Percentiles rank a stretch among this genome's conserved stretches.
Conservation (phyloP, 2,797 vertebrate species). For the Potorous gilbertii region DNA sequence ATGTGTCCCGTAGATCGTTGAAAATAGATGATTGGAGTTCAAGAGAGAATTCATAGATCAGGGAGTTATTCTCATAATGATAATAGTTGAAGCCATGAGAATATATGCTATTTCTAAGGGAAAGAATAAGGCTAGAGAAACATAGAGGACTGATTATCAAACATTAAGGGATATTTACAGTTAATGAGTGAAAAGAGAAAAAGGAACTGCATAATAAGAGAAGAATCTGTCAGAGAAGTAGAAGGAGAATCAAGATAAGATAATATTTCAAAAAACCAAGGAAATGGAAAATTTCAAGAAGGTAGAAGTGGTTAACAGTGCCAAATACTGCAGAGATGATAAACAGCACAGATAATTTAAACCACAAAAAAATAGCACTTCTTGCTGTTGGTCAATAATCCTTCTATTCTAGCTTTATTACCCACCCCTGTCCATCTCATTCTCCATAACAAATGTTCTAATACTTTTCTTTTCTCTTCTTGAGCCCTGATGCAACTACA, state of each 20-base stretch:
- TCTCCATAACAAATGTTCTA: background rate
- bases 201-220: background rate
- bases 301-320: background rate
- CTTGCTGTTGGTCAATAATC: background rate
- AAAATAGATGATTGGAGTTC: background rate
- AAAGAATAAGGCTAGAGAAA: background rate
- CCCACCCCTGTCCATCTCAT: background rate
- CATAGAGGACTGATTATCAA: background rate
- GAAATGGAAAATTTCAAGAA: conserved; percentile 12
- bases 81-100: background rate
- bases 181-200: background rate
- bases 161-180: background rate
- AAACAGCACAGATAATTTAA: background rate
- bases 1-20: conserved; percentile 3
- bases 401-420: background rate
- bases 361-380: background rate
- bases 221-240: background rate
- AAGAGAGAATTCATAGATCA: conserved; percentile 5
- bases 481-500: background rate
- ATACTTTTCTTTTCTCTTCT: background rate
- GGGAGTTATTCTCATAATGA: background rate
- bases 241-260: background rate
- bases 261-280: background rate
- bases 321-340: background rate
- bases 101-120: background rate